Evolutionary conservation across 2,888 invertebrate genomes (phyloP).

Genomic region (Pelosia muscerda): DNA sequence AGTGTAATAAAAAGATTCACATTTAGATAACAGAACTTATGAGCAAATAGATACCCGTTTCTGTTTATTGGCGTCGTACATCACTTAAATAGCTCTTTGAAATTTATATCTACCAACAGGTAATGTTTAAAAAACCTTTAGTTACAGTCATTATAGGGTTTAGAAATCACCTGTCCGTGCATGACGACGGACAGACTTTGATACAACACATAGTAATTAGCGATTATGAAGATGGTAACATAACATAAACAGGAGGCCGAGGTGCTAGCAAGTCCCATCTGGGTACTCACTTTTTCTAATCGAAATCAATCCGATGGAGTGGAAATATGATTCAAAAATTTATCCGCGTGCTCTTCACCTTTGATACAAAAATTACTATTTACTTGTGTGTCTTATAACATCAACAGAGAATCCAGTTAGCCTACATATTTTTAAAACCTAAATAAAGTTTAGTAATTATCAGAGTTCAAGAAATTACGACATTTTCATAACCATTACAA

Average conservation of each 20-base stretch:
- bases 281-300: too few species aligned
- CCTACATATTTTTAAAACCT: too few species aligned
- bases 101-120: not conserved
- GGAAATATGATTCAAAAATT: too few species aligned
- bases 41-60: not conserved
- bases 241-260: too few species aligned
- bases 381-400: too few species aligned
- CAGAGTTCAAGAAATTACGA: not conserved
- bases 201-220: not conserved
- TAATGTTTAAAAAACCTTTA: not conserved
- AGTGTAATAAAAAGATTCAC: conserved; percentile 2
- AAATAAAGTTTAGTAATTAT: too few species aligned
- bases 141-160: not conserved
- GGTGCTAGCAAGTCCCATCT: too few species aligned
- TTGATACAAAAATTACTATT: too few species aligned
- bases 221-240: not conserved
- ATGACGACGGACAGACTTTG: not conserved
- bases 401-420: too few species aligned
- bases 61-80: not conserved
- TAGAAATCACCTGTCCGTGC: not conserved
- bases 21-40: conserved; percentile 7
- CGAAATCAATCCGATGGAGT: too few species aligned
- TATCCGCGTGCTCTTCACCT: too few species aligned
- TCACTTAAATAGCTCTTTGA: not conserved
- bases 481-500: not conserved